phyloP scores from a whole-genome alignment of 2,113 vertebrate species.

The Cephalopholis sonnerati region DNA sequence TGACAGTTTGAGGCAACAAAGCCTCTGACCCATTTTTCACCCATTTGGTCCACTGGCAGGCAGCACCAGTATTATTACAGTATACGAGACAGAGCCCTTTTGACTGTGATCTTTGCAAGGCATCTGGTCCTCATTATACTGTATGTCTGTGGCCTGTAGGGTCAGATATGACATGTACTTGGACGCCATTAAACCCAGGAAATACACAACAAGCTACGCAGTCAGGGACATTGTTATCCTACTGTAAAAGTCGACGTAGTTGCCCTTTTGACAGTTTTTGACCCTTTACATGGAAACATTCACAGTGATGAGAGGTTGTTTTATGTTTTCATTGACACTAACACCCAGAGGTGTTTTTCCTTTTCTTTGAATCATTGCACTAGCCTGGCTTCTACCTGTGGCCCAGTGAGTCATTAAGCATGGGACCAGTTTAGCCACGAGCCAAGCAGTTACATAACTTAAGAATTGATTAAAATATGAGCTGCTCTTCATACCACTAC shows the following conservation, averaged over 20 bases:
- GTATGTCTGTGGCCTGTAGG: slow-evolving; percentile 27
- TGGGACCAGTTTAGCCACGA: neutral
- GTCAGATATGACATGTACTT: slow-evolving; percentile 23
- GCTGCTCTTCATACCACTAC: neutral
- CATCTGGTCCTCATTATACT: slow-evolving; percentile 43
- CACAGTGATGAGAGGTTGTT: neutral
- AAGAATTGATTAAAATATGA: neutral
- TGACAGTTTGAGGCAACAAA: neutral
- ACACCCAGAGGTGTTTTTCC: neutral
- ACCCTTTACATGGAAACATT: slow-evolving; percentile 1
- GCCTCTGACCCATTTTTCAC: neutral
- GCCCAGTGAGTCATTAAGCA: neutral
- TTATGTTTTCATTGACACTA: slow-evolving; percentile 1
- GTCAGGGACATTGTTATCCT: slow-evolving; percentile 1
- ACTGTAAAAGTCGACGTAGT: neutral
- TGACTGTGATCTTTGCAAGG: neutral
- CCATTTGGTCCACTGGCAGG: neutral
- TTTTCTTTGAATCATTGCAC: neutral
- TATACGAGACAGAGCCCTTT: neutral
- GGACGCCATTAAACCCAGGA: neutral
- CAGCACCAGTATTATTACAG: slow-evolving; percentile 9
- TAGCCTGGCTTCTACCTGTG: neutral
- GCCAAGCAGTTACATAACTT: neutral
- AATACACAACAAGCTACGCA: slow-evolving; percentile 6
- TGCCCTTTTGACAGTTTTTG: neutral